phyloP scores from a whole-genome alignment of 2,888 invertebrate genomes.

The Drosophila nigricruria region DNA sequence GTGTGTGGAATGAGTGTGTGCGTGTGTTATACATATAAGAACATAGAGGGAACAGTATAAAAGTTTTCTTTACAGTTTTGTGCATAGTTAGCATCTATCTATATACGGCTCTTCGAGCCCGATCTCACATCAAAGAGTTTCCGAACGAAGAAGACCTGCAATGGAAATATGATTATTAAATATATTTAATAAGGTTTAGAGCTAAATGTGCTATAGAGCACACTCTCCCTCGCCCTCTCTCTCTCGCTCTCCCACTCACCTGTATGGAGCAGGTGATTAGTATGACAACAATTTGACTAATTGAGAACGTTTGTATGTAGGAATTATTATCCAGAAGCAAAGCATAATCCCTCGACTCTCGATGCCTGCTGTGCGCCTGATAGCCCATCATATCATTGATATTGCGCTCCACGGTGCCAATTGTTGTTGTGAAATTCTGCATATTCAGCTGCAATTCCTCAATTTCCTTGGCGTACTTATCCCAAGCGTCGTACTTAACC shows the following conservation, averaged over 20 bases:
- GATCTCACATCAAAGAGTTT: slow-evolving; percentile 94
- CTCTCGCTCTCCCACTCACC: slow-evolving; percentile 83
- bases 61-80: slow-evolving; percentile 30
- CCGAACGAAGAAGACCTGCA: slow-evolving; percentile 93
- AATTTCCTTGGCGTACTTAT: slow-evolving; percentile 94
- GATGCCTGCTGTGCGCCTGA: slow-evolving; percentile 92
- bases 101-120: slow-evolving; percentile 86
- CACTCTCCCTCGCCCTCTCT: too few species aligned
- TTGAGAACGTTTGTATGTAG: slow-evolving; percentile 95
- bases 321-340: slow-evolving; percentile 92
- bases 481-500: slow-evolving; percentile 97
- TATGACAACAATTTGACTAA: slow-evolving; percentile 94
- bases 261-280: slow-evolving; percentile 91
- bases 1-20: slow-evolving; percentile 15
- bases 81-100: slow-evolving; percentile 56
- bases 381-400: slow-evolving; percentile 94
- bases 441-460: slow-evolving; percentile 95
- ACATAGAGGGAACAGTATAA: slow-evolving; percentile 15
- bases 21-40: slow-evolving; percentile 19
- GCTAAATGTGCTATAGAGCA: too few species aligned
- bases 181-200: too few species aligned
- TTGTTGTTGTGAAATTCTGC: slow-evolving; percentile 93
- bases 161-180: background rate
- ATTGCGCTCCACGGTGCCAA: slow-evolving; percentile 92
- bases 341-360: slow-evolving; percentile 93